phyloP scores from a whole-genome alignment of 2,888 invertebrate species.

The Panopea generosa region DNA sequence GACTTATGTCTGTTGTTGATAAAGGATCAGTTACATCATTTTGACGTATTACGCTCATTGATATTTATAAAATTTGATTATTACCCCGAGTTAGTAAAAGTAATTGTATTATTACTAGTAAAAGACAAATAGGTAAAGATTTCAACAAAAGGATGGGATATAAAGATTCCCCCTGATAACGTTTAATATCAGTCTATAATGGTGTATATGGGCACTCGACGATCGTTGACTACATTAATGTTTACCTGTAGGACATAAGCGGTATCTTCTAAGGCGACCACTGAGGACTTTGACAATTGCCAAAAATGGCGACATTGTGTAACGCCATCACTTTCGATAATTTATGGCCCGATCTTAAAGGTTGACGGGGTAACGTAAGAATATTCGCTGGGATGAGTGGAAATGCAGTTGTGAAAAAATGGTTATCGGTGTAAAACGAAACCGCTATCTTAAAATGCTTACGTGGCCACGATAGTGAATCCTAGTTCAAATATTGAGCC shows the following conservation, averaged over 20 bases:
- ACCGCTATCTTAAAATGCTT: too few relatives aligned
- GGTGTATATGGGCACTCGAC: constrained; percentile 26
- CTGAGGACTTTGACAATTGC: constrained; percentile 9
- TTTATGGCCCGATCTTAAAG: neutral
- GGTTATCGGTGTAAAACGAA: too few relatives aligned
- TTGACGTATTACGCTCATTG: neutral
- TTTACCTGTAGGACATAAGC: constrained; percentile 38
- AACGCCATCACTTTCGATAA: neutral
- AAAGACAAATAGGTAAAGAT: constrained; percentile 39
- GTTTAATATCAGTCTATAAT: constrained; percentile 29
- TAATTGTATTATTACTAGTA: constrained; percentile 1
- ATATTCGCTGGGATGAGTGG: neutral
- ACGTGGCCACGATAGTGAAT: too few relatives aligned
- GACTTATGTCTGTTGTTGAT: neutral
- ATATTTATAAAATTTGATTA: neutral
- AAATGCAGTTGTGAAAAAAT: too few relatives aligned
- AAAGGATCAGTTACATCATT: neutral
- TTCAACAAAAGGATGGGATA: constrained; percentile 35
- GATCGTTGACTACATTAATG: constrained; percentile 39
- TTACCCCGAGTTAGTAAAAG: neutral
- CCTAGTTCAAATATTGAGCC: too few relatives aligned
- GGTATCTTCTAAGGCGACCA: constrained; percentile 38
- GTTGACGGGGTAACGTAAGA: neutral
- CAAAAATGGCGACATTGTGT: neutral
- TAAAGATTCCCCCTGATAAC: constrained; percentile 39